A percentile compares a stretch with the other conserved stretches of the same genome.
phyloP scores from a whole-genome alignment of 2,888 invertebrate species.

The Campoplex capitator region DNA sequence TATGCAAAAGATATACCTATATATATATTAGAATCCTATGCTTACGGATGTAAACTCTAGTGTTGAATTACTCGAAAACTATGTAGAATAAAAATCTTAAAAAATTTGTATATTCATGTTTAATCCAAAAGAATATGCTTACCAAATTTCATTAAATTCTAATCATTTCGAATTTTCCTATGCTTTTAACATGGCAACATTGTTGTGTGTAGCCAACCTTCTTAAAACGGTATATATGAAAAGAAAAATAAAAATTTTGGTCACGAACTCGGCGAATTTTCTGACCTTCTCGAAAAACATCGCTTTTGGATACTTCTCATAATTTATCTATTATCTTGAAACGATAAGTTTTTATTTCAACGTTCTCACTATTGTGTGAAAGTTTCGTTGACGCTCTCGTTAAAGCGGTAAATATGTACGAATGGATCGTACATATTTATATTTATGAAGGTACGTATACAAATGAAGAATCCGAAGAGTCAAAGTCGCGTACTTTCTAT shows the following conservation, averaged over 20 bases:
- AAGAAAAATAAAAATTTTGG: conserved; percentile 17
- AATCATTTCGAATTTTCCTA: too few relatives aligned
- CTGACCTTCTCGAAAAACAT: not conserved
- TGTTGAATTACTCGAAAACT: too few relatives aligned
- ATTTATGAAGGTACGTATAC: conserved; percentile 34
- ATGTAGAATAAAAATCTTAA: too few relatives aligned
- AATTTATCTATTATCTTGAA: conserved; percentile 20
- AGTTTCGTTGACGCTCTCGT: conserved; percentile 59
- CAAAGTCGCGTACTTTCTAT: conserved; percentile 70
- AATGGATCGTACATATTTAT: conserved; percentile 11
- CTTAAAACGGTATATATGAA: too few relatives aligned
- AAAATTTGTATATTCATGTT: too few relatives aligned
- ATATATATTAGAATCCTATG: too few relatives aligned
- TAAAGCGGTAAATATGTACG: conserved; percentile 49
- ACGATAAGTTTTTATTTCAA: conserved; percentile 2
- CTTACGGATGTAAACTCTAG: too few relatives aligned
- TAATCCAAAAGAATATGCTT: too few relatives aligned
- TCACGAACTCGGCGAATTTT: conserved; percentile 15
- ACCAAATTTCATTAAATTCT: too few relatives aligned
- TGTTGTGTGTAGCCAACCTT: too few relatives aligned
- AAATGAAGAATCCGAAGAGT: conserved; percentile 41
- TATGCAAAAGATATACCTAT: too few relatives aligned
- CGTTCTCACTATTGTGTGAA: conserved; percentile 56
- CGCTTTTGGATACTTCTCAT: not conserved
- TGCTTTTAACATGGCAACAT: too few relatives aligned